Evolutionary conservation across 2,888 invertebrate species (phyloP).

Genomic region (Vandiemenella viatica): DNA sequence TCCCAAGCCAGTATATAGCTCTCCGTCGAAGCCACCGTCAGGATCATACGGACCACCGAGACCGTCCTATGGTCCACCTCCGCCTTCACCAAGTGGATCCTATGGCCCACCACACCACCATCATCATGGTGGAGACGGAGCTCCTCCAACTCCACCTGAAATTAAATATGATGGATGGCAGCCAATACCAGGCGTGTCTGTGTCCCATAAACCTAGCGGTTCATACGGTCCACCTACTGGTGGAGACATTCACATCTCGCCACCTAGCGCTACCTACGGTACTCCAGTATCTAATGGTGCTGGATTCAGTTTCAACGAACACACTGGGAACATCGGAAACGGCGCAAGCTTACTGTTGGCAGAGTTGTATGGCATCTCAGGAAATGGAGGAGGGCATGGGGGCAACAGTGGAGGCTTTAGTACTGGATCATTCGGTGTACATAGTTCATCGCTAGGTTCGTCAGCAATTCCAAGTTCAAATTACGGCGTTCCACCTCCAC

Average conservation of each 20-base stretch:
- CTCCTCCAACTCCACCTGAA: slow-evolving; percentile 58
- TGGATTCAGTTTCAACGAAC: background rate
- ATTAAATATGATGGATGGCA: slow-evolving; percentile 76
- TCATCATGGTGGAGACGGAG: slow-evolving; percentile 53
- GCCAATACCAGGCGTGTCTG: slow-evolving; percentile 61
- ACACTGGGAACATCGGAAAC: no score
- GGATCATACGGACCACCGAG: slow-evolving; percentile 19
- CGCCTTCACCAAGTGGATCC: slow-evolving; percentile 9
- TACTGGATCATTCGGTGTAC: slow-evolving; percentile 8
- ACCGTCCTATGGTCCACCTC: slow-evolving; percentile 16
- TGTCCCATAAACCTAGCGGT: slow-evolving; percentile 13
- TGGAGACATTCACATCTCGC: slow-evolving; percentile 8
- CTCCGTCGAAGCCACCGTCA: slow-evolving; percentile 17
- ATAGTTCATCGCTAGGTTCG: slow-evolving; percentile 9
- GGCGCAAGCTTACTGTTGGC: no score
- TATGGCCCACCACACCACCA: slow-evolving; percentile 17
- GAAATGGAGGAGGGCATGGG: slow-evolving; percentile 26
- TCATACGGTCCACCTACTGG: slow-evolving; percentile 17
- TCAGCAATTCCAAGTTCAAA: background rate
- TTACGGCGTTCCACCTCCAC: slow-evolving; percentile 12
- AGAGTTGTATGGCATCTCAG: background rate
- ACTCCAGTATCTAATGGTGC: slow-evolving; percentile 7
- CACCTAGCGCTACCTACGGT: slow-evolving; percentile 3
- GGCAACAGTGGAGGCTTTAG: slow-evolving; percentile 28
- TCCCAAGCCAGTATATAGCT: slow-evolving; percentile 22